Evolutionary conservation across 1,140 invertebrate species (phyloP).

Genomic region (Maniola jurtina): DNA sequence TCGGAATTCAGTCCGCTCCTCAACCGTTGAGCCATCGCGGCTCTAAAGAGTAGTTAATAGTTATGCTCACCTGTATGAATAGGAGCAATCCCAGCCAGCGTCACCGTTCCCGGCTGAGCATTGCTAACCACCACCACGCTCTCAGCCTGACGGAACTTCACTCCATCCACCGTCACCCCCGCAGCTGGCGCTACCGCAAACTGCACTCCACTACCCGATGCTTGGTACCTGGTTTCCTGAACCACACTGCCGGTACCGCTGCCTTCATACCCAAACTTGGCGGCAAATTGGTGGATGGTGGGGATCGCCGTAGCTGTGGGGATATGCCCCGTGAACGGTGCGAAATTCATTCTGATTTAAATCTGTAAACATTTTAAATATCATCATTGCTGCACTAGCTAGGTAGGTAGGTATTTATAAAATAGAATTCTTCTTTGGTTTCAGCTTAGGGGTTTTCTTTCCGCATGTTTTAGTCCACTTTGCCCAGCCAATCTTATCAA

Average conservation of each 20-base stretch:
- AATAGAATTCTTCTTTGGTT: too few species aligned
- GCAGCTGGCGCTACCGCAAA: slow-evolving; percentile 53
- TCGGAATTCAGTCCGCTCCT: too few species aligned
- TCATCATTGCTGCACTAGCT: too few species aligned
- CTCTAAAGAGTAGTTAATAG: background rate
- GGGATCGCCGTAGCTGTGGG: slow-evolving; percentile 59
- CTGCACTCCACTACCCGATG: slow-evolving; percentile 46
- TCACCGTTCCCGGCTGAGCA: slow-evolving; percentile 63
- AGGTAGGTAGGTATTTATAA: too few species aligned
- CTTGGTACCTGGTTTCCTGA: slow-evolving; percentile 62
- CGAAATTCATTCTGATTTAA: slow-evolving; percentile 59
- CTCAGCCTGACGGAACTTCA: slow-evolving; percentile 75
- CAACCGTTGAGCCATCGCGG: too few species aligned
- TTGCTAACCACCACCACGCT: slow-evolving; percentile 70
- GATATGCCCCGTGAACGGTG: slow-evolving; percentile 66
- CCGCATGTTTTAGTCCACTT: too few species aligned
- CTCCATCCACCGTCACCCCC: slow-evolving; percentile 66
- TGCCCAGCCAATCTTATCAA: too few species aligned
- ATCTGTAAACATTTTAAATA: slow-evolving; percentile 47
- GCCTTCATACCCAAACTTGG: slow-evolving; percentile 69
- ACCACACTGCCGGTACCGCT: slow-evolving; percentile 45
- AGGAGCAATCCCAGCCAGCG: slow-evolving; percentile 55
- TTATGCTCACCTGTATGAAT: slow-evolving; percentile 56
- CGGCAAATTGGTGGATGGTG: slow-evolving; percentile 69
- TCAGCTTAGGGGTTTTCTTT: too few species aligned